Base-by-base conservation (phyloP, 2,113 vertebrate species). In the Probosciger aterrimus region DNA sequence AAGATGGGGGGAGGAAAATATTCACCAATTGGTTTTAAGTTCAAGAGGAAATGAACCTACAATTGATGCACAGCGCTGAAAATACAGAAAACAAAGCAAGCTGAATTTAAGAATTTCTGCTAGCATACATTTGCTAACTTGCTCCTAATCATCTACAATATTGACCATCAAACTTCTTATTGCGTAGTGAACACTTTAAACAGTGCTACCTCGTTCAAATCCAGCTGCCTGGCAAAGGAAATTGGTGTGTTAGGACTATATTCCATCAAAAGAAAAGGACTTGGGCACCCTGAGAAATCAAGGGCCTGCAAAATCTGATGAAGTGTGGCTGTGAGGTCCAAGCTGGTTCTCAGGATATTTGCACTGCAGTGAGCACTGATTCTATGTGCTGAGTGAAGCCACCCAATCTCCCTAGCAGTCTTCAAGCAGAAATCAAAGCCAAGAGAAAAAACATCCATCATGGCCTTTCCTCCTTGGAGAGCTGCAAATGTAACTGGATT, bases 11-110 rank as follows among this genome's bases (percentile, higher is more conserved):
- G 30, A 64, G 52, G 47, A 73, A 76, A 88, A 80, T 4, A 71
- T 6, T 73, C 28, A 3, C 31, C 16, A 4, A 20, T 69, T 46
- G 37, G 2, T 59, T 86, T 53, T n/a, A 33, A 55, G 50, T 44
- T 62, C 35, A n/a, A 57, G 47, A 84, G 35, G 65, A 83, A 82
- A 92, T 22, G 7, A 87, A 28, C 7, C n/a, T 79, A 62, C 0
- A 1, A 30, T 9, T 10, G 37, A 68, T 68, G 24, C 19, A 22
- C 0, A 0, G 35, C 0, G 4, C 25, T 50, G 60, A 39, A 85
- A 90, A 46, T 27, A 49, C 46, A 60, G 43, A 55, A 23, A 68
- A 75, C 20, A 64, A 82, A 43, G 7, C 27, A 50, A 73, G 39
- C 3, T 44, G 31, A 49, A 67, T 63, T 17, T 28, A 70, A 59